Evolutionary conservation across 2,797 vertebrate species (phyloP).

Genomic region (Neosalanx taihuensis): DNA sequence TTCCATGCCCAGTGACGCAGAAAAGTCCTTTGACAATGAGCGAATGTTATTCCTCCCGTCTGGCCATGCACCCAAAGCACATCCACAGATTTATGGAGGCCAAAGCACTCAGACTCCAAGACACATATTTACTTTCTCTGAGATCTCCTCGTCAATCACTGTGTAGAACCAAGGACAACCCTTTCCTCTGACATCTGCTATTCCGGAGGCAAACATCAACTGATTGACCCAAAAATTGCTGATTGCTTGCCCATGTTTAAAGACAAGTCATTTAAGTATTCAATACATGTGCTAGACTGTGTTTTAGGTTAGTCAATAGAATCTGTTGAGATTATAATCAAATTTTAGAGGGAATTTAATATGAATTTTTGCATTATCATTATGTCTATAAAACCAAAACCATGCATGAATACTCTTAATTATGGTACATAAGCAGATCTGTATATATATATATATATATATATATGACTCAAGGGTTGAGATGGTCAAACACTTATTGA

Average conservation of each 20-base stretch:
- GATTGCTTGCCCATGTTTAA: slow-evolving; percentile 28
- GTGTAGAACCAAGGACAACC: slow-evolving; percentile 64
- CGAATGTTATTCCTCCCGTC: slow-evolving; percentile 31
- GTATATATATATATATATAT: no score
- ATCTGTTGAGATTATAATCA: no score
- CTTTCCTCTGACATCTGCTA: slow-evolving; percentile 61
- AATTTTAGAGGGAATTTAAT: no score
- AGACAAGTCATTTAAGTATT: slow-evolving; percentile 24
- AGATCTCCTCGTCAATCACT: slow-evolving; percentile 67
- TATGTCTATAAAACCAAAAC: no score
- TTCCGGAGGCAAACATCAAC: slow-evolving; percentile 57
- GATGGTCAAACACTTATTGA: no score
- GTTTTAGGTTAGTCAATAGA: neutral
- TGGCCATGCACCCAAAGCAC: slow-evolving; percentile 26
- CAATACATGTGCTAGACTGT: slow-evolving; percentile 2
- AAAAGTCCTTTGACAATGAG: slow-evolving; percentile 7
- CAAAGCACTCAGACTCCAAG: slow-evolving; percentile 48
- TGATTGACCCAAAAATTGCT: slow-evolving; percentile 51
- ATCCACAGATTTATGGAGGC: slow-evolving; percentile 62
- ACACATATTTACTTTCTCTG: slow-evolving; percentile 62
- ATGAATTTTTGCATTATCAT: no score
- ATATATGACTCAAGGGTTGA: no score
- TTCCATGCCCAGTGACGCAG: slow-evolving; percentile 15
- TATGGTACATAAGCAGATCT: no score
- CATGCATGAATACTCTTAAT: no score